A percentile compares a stretch with the other conserved stretches of the same genome.
Conservation (phyloP, 2,113 vertebrate genomes). For the Dryoscopus gambensis region DNA sequence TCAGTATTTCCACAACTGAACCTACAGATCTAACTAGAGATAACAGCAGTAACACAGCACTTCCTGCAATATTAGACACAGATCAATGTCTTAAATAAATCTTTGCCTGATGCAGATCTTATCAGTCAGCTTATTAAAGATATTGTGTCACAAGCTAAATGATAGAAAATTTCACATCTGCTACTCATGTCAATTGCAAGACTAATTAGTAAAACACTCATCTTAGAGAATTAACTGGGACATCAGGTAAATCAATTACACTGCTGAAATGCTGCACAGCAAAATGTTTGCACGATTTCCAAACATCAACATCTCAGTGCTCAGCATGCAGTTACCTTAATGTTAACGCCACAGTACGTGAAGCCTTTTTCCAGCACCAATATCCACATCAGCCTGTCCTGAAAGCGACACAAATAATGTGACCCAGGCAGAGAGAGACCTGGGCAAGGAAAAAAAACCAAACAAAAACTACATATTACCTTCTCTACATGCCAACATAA, state of each 20-base stretch:
- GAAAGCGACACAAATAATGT: conserved; percentile 93
- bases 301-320: background rate
- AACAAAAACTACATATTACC: background rate
- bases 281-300: background rate
- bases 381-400: conserved; percentile 94
- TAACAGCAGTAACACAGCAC: background rate
- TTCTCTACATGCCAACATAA: background rate
- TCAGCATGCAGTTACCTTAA: conserved; percentile 82
- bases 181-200: background rate
- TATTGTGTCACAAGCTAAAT: background rate
- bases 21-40: background rate
- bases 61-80: background rate
- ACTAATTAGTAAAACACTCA: background rate
- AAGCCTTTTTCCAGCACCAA: conserved; percentile 91
- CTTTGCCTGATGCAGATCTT: background rate
- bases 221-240: background rate
- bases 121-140: background rate
- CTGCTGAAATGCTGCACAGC: background rate
- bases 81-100: background rate
- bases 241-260: background rate
- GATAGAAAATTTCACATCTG: background rate
- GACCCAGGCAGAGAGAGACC: conserved; percentile 89
- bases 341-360: conserved; percentile 91
- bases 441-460: conserved; percentile 46
- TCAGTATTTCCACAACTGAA: background rate